Conservation (phyloP, 1,140 invertebrate genomes). For the Trichonephila inaurata region DNA sequence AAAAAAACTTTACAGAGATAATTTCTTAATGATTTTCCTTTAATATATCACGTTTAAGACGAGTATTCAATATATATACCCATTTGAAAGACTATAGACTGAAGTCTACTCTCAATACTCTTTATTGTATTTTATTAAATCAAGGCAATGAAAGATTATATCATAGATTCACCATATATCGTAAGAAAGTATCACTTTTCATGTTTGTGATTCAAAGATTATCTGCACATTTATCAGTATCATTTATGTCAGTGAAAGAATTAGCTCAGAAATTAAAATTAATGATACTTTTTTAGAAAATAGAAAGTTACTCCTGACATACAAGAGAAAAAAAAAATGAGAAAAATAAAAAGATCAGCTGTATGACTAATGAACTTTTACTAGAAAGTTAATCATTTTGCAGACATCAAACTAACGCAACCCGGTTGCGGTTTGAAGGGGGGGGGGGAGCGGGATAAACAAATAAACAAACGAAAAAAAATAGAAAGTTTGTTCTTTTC, state of each 20-base stretch:
- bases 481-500: background rate
- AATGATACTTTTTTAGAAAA: background rate
- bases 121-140: no score
- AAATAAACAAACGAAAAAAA: background rate
- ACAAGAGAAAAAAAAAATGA: background rate
- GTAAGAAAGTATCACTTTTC: no score
- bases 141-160: no score
- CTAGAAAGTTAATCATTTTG: constrained; percentile 12
- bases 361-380: background rate
- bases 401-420: background rate
- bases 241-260: background rate
- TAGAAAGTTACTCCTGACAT: background rate
- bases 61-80: no score
- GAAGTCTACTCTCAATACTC: no score
- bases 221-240: background rate
- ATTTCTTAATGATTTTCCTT: no score
- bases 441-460: background rate
- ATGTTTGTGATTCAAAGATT: background rate
- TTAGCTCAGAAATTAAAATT: background rate
- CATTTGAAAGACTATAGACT: no score
- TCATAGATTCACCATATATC: no score
- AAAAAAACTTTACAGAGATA: no score
- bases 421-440: background rate
- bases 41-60: no score
- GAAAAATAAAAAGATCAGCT: background rate